These are phyloP conservation scores for Xenopus laevis DNA, from an alignment of 2,113 vertebrate genomes.

Conservation along the genomic window DNA sequence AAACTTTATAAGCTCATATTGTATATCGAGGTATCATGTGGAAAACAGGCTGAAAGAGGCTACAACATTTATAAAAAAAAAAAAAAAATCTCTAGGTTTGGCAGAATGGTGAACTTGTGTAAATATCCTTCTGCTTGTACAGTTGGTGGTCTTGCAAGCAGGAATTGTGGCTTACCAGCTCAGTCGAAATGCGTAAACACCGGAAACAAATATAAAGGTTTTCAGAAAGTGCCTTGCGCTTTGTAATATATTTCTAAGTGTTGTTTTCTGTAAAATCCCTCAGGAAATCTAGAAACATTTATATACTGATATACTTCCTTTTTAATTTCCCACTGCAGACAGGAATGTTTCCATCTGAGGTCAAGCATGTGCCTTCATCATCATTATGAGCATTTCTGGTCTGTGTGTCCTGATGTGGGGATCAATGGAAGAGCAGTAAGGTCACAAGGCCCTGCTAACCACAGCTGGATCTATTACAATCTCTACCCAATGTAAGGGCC, in stretches of 20 bases:
- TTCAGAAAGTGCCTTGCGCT: constrained; percentile 39
- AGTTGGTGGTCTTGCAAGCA: constrained; percentile 63
- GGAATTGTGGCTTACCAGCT: constrained; percentile 70
- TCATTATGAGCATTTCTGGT: constrained; percentile 33
- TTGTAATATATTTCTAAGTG: constrained; percentile 15
- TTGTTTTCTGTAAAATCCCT: constrained; percentile 3
- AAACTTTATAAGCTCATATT: constrained; percentile 23
- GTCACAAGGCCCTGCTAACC: too few species aligned
- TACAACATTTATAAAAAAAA: constrained; percentile 48
- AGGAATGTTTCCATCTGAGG: constrained; percentile 26
- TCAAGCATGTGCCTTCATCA: constrained; percentile 21
- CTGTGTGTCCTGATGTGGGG: constrained; percentile 9
- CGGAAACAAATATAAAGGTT: constrained; percentile 53
- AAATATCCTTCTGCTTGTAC: constrained; percentile 67
- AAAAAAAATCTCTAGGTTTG: constrained; percentile 56
- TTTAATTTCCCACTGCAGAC: constrained; percentile 6
- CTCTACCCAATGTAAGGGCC: too few species aligned
- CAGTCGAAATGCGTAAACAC: constrained; percentile 69
- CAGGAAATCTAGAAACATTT: constrained; percentile 25
- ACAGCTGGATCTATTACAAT: too few species aligned
- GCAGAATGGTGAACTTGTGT: constrained; percentile 60
- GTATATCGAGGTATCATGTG: constrained; percentile 30
- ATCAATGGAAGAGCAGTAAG: neutral
- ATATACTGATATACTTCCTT: neutral
- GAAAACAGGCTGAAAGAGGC: constrained; percentile 31